Evolutionary conservation across 2,888 invertebrate genomes (phyloP).

Genomic region (Actias luna): DNA sequence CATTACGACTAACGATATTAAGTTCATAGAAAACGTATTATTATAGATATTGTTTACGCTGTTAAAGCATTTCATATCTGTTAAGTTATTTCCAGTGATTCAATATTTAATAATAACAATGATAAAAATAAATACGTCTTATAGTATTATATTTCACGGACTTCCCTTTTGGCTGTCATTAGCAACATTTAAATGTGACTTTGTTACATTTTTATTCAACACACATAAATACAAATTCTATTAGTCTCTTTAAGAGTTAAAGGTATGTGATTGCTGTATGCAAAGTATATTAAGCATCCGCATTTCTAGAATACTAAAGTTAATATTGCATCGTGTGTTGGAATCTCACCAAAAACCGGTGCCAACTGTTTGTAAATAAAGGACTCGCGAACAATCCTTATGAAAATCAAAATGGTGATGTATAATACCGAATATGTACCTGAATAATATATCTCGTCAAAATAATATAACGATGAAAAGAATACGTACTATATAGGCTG

Average conservation of each 20-base stretch:
- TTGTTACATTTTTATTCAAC: background rate
- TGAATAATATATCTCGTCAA: too few species aligned
- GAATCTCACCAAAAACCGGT: conserved; percentile 32
- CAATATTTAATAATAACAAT: background rate
- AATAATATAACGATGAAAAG: too few species aligned
- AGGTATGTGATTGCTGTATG: conserved; percentile 11
- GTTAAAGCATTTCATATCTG: background rate
- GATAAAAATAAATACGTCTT: background rate
- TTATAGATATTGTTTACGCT: conserved; percentile 1
- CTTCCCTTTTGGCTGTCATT: background rate
- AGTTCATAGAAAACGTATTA: background rate
- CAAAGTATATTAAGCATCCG: conserved; percentile 10
- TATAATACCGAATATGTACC: background rate
- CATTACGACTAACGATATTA: background rate
- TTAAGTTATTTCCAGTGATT: background rate
- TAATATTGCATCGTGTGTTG: conserved; percentile 29
- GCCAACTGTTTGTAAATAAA: conserved; percentile 28
- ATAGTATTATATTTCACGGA: background rate
- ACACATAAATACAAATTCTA: conserved; percentile 10
- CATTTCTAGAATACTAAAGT: conserved; percentile 26
- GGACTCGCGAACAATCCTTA: background rate
- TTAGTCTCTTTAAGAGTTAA: conserved; percentile 16
- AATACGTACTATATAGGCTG: too few species aligned
- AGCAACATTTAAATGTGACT: background rate
- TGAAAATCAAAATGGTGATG: background rate